Evolutionary conservation across 2,113 vertebrate species (phyloP).

Genomic region (Caretta caretta): DNA sequence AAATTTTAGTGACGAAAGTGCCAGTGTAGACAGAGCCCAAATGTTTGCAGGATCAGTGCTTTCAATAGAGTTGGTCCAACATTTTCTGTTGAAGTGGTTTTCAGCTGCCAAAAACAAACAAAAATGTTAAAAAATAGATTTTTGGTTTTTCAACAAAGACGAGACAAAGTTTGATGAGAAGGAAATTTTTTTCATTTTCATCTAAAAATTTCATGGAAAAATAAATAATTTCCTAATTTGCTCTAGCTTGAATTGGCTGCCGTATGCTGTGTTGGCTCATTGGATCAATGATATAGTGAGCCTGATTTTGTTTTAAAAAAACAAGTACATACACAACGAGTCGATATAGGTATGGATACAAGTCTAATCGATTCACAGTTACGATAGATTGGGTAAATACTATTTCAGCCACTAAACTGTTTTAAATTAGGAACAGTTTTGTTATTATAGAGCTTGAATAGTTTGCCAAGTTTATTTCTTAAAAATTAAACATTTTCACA

Average conservation of each 20-base stretch:
- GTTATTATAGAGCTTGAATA: not conserved
- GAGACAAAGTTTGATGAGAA: not conserved
- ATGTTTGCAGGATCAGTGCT: not conserved
- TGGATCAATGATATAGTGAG: not conserved
- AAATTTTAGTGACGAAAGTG: no score
- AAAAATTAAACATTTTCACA: not conserved
- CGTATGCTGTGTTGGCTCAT: not conserved
- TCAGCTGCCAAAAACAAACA: constrained; percentile 3
- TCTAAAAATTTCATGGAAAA: constrained; percentile 7
- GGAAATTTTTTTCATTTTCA: not conserved
- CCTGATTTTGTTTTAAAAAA: not conserved
- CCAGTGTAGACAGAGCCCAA: no score
- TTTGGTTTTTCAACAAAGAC: constrained; percentile 3
- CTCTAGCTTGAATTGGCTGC: constrained; percentile 16
- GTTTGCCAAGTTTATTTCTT: not conserved
- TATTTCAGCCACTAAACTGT: not conserved
- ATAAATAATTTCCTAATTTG: not conserved
- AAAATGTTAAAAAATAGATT: not conserved
- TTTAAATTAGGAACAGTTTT: constrained; percentile 16
- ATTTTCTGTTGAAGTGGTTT: constrained; percentile 8
- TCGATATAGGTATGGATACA: not conserved
- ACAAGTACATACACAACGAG: not conserved
- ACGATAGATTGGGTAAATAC: not conserved
- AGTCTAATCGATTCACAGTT: not conserved
- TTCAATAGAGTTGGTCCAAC: fast-evolving